phyloP scores from a whole-genome alignment of 2,113 vertebrate species.

The Apodemus sylvaticus region DNA sequence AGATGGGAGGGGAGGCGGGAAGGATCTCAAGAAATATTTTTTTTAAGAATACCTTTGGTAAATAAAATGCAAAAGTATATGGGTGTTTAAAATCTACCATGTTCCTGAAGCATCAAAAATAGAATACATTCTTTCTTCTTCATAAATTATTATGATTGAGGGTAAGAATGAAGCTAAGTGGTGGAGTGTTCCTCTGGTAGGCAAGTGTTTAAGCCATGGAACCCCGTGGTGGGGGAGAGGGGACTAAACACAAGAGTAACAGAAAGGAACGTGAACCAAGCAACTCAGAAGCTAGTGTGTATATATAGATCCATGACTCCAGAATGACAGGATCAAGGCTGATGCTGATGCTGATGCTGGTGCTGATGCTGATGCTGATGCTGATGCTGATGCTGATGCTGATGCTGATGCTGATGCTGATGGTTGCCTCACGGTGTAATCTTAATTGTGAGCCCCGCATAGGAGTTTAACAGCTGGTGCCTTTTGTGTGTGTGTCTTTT shows the following conservation, averaged over 20 bases:
- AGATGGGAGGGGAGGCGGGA: not conserved
- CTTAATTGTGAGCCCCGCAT: not conserved
- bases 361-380: not conserved
- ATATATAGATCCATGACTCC: not conserved
- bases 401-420: not conserved
- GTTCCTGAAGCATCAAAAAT: constrained; percentile 15
- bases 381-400: not conserved
- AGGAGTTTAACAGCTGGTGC: not conserved
- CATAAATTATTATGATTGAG: not conserved
- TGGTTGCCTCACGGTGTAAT: not conserved
- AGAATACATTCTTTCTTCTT: not conserved
- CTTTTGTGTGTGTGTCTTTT: constrained; percentile 37
- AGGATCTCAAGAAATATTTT: not conserved
- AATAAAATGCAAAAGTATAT: not conserved
- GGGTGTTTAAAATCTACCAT: not conserved
- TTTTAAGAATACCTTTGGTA: not conserved
- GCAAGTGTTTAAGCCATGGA: not conserved
- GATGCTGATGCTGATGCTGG: not conserved
- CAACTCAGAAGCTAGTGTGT: not conserved
- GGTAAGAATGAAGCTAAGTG: not conserved
- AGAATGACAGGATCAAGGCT: not conserved
- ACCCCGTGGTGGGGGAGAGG: no score
- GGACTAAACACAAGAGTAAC: not conserved
- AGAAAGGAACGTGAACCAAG: no score
- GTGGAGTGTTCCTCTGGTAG: not conserved